Evolutionary conservation across 64 coral and sea anemone genomes (phyloP).

Genomic region (Porites australiensis): DNA sequence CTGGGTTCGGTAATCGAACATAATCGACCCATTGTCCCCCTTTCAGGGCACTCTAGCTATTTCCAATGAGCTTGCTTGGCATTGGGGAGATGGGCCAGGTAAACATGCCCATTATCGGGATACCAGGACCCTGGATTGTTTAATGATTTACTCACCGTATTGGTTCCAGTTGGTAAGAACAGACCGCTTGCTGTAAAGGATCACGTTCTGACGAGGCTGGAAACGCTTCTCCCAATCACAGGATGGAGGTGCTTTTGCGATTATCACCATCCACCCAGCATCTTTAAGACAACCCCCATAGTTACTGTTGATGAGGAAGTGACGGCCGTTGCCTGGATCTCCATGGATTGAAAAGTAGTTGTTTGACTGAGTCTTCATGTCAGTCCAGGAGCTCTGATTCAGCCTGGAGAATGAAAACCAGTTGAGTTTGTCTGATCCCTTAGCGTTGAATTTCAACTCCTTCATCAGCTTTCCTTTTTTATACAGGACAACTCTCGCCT

Average conservation of each 20-base stretch:
- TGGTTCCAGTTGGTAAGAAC: constrained; percentile 14
- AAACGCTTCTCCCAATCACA: not conserved
- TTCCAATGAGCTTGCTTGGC: too few species aligned
- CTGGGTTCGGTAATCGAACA: too few species aligned
- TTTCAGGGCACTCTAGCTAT: too few species aligned
- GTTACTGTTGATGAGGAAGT: constrained; percentile 37
- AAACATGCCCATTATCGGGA: too few species aligned
- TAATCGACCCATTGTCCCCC: too few species aligned
- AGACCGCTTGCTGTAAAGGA: not conserved
- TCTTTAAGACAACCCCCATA: not conserved
- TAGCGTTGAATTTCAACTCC: constrained; percentile 49
- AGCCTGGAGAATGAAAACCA: constrained; percentile 29
- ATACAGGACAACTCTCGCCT: constrained; percentile 42
- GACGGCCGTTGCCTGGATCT: not conserved
- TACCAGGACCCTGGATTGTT: too few species aligned
- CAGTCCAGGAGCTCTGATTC: constrained; percentile 14
- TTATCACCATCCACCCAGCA: constrained; percentile 19
- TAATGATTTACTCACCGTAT: not conserved
- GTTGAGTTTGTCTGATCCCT: constrained; percentile 41
- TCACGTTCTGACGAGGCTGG: not conserved
- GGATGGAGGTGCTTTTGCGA: too few species aligned
- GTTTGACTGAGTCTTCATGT: constrained; percentile 9
- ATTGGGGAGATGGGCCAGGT: too few species aligned
- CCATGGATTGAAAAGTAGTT: constrained; percentile 32
- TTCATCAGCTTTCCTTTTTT: not conserved